Base-by-base conservation (phyloP, 2,113 vertebrate genomes). In the Chroicocephalus ridibundus region DNA sequence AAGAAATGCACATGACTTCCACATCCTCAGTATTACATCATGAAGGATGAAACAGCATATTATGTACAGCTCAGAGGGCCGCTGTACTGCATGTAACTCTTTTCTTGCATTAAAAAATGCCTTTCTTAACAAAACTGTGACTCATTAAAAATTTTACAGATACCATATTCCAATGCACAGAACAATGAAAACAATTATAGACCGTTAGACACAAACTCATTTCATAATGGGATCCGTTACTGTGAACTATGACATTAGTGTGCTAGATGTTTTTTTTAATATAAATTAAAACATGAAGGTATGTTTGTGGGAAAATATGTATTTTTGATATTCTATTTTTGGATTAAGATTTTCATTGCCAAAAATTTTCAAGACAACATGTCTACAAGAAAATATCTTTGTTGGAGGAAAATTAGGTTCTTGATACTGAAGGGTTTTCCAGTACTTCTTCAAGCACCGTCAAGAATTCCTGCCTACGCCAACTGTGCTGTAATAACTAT, bases 11-110 rank as follows among this genome's bases (percentile, higher is more conserved):
- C 85, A 62, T 95, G 92, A 96, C 97, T 97, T 97, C 79, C 94
- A 66, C 85, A 96, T 96, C 93, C 91, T 86, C 49, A 17, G 36
- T 6, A 66, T 96, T 96, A 96, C 91, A 82, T 96, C 97, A 97
- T 1, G 9, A 82, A 74, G 79, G 72, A 81, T 96, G 84, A 94
- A 86, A 72, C 86, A 95, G 85, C 79, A 77, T 76, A 90, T 88
- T 92, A 54, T 55, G 70, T 64, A 55, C 79, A 81, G 52, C 76
- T 94, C 95, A 88, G 95, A 32, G 84, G 9, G 58, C 55, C 13
- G 40, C 85, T 52, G 70, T 8, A 55, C 88, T 85, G 64, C 24
- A 58, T 6, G 46, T 78, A 96, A 96, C 66, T 54, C 75, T 54
- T 31, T 6, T 18, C 75, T 97, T 97, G 94, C 89, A 91, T 13